phyloP scores from a whole-genome alignment of 2,797 vertebrate species.

The Phoebastria nigripes region DNA sequence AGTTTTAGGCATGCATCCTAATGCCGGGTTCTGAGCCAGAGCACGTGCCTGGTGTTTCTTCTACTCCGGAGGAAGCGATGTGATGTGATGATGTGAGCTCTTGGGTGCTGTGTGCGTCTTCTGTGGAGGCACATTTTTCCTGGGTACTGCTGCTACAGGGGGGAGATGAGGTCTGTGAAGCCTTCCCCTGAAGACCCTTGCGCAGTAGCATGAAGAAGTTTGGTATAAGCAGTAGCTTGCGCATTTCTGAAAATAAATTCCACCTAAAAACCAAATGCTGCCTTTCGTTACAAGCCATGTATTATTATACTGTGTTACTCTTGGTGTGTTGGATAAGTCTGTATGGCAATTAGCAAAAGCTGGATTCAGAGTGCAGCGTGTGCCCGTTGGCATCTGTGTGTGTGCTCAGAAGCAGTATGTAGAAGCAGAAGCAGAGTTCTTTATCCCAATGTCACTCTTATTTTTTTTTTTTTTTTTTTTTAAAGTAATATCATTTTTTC shows the following conservation, averaged over 20 bases:
- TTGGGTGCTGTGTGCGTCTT: not conserved
- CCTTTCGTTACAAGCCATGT: not conserved
- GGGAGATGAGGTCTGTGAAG: not conserved
- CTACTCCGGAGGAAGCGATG: fast-evolving
- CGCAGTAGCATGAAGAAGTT: fast-evolving
- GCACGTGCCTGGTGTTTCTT: fast-evolving
- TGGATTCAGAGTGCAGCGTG: not conserved
- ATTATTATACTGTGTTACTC: not conserved
- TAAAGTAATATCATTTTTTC: not conserved
- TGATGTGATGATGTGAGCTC: not conserved
- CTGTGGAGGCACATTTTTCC: not conserved
- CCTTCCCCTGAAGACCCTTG: fast-evolving
- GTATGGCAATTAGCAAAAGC: not conserved
- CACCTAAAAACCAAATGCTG: not conserved
- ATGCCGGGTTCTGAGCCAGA: not conserved
- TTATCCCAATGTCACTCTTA: fast-evolving
- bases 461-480: not conserved
- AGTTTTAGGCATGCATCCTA: not conserved
- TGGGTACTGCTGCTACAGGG: fast-evolving
- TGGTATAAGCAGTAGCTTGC: not conserved
- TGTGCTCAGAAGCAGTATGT: not conserved
- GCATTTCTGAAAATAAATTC: not conserved
- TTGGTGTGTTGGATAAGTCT: not conserved
- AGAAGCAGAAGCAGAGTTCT: not conserved
- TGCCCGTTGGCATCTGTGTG: fast-evolving